Base-by-base conservation (phyloP, 2,797 vertebrate genomes). In the Rhinoraja longicauda region DNA sequence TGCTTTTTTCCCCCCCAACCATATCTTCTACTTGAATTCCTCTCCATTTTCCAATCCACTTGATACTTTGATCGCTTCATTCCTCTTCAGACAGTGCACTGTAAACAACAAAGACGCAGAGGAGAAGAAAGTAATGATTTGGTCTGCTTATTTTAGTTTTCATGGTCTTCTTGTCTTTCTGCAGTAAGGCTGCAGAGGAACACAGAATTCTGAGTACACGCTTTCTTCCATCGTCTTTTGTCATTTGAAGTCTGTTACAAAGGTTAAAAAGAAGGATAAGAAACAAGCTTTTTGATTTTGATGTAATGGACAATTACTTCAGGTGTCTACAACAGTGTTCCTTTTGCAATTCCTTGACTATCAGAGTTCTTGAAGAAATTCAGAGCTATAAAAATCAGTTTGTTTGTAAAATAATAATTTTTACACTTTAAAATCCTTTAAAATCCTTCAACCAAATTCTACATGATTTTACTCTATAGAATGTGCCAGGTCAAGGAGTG, bases 201-300 rank as follows among this genome's bases (percentile, higher is more conserved):
- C 59, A 26, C 24, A 82, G 81, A 82, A 64, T 17, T n/a, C 8
- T 21, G 36, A 64, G 32, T 64, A 62, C n/a, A 88, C 6, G 8
- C 26, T 36, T 88, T 59, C 29, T 64, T 32, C 59, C 17, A 88
- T n/a, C 59, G 88, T 88, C 29, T 88, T 64, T 88, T 36, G 59
- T 64, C 59, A 32, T 6, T 64, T 64, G 84, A 88, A 88, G 32
- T 88, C 59, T 64, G 29, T 67, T 36, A 19, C 62, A 36, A 88
- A 67, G 84, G 36, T 86, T 64, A 67, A 88, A 67, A 88, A 88
- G 62, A 88, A 67, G 88, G 84, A 67, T 67, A 88, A 88, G n/a
- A 67, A 67, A 88, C 32, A 19, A 32, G 84, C 32, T 88, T 88
- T 88, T 88, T 88, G n/a, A 88, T 88, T 8, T 67, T 67, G 1